Evolutionary conservation across 2,888 invertebrate species (phyloP).

Genomic region (Caradrina clavipalpis): DNA sequence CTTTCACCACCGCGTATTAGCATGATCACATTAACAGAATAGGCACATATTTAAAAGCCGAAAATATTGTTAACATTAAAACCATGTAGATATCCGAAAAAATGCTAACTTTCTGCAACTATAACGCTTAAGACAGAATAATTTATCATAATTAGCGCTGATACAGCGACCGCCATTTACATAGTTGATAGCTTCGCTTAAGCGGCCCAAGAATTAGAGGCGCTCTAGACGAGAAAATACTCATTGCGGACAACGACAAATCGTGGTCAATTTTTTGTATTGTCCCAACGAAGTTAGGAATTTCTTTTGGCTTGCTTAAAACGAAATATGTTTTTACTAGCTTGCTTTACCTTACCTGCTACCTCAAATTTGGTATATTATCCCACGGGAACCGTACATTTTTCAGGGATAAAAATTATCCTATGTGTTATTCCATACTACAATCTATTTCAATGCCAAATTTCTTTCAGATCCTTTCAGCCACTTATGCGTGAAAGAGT

Average conservation of each 20-base stretch:
- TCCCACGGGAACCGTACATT: too few relatives aligned
- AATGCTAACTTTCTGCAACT: constrained; percentile 23
- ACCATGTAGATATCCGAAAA: constrained; percentile 1
- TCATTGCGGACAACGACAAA: constrained; percentile 47
- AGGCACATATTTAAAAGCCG: neutral
- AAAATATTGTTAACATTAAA: neutral
- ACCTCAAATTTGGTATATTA: too few relatives aligned
- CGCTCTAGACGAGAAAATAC: constrained; percentile 36
- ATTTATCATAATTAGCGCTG: constrained; percentile 60
- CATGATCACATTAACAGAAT: neutral
- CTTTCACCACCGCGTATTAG: too few relatives aligned
- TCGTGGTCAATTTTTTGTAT: constrained; percentile 35
- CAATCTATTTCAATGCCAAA: too few relatives aligned
- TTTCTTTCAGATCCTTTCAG: too few relatives aligned
- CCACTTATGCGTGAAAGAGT: too few relatives aligned
- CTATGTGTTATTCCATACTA: too few relatives aligned
- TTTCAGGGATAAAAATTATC: too few relatives aligned
- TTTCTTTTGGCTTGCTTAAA: constrained; percentile 11
- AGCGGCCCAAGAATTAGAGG: constrained; percentile 46
- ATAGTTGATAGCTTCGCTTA: constrained; percentile 54
- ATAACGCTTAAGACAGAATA: constrained; percentile 37
- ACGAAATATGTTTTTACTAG: neutral
- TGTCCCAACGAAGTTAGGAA: constrained; percentile 25
- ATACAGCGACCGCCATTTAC: constrained; percentile 54
- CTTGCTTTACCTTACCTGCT: too few relatives aligned